These are phyloP conservation scores for Budorcas taxicolor DNA, from an alignment of 2,113 vertebrate genomes.

Conservation along the genomic window DNA sequence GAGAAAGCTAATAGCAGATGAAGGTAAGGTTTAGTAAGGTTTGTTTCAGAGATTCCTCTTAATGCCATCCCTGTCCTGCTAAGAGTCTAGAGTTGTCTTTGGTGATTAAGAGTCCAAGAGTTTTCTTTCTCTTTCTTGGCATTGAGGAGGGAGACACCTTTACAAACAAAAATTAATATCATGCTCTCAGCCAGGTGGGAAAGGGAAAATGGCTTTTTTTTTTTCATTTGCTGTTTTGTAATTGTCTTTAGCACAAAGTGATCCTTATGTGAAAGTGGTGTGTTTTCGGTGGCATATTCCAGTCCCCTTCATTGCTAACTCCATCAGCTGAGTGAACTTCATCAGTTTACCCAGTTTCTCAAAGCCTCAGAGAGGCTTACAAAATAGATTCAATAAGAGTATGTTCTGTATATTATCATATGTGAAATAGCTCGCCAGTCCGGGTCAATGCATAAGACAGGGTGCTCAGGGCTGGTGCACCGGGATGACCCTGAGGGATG, in stretches of 20 bases:
- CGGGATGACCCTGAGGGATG: background rate
- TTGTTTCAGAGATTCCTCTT: background rate
- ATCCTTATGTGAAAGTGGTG: background rate
- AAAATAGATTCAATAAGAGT: background rate
- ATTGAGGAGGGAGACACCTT: background rate
- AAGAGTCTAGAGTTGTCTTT: background rate
- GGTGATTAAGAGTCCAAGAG: background rate
- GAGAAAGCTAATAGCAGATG: background rate
- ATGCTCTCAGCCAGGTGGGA: background rate
- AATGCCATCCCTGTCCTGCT: background rate
- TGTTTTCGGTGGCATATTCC: background rate
- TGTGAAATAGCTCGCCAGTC: background rate
- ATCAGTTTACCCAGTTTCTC: background rate
- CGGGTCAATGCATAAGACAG: background rate
- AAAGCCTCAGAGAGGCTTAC: background rate
- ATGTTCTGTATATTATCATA: background rate
- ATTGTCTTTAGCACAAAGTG: background rate
- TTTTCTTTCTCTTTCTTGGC: background rate
- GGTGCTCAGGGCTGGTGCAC: background rate
- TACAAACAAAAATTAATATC: background rate
- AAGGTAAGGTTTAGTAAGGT: background rate
- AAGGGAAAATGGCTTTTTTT: background rate
- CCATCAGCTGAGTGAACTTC: background rate
- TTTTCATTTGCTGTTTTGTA: background rate
- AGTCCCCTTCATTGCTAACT: background rate